Evolutionary conservation across 2,113 vertebrate species (phyloP), one percentile per base, ranked within the genome.

Genomic region (Agapornis roseicollis): DNA sequence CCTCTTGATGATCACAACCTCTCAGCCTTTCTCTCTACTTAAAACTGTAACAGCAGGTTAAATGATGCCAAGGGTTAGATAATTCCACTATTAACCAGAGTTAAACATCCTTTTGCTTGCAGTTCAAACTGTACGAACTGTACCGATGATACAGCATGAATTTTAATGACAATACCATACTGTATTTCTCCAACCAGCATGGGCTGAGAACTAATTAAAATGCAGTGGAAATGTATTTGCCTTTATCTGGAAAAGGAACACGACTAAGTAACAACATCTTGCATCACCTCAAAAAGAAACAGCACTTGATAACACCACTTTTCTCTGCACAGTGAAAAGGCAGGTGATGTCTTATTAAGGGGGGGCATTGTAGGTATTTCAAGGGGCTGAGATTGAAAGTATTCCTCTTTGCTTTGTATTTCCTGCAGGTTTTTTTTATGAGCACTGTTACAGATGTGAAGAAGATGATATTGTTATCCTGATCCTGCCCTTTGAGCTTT

Each of bases 71-170:
- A 61, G 58, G 60, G 55, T 83, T 76, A 20, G 86, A 53, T 63
- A 78, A 81, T 85, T 83, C 85, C 72, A 66, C 56, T n/a, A 19
- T 41, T 55, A 90, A 70, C 39, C 65, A 16, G 33, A 65, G 56
- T 27, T 65, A 65, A 76, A 85, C 71, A 29, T 39, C 52, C 84
- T 86, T 56, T 47, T 46, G 28, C 10, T 87, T 47, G 61, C 80
- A 37, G 31, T 80, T 96, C 90, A 71, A 76, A 50, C 41, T 11
- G 29, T 17, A 58, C 63, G 20, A 41, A 37, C 87, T 65, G 69
- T 77, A 70, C 80, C 56, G 89, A 79, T 87, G 60, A 46, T 63
- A 64, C 76, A 65, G 63, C 47, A 85, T 68, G 82, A 96, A 97
- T 92, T 91, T 94, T 96, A 93, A 96, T 94, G 79, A 80, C 50